phyloP scores from a whole-genome alignment of 2,888 invertebrate genomes.

The Acanthosepion lycidas region DNA sequence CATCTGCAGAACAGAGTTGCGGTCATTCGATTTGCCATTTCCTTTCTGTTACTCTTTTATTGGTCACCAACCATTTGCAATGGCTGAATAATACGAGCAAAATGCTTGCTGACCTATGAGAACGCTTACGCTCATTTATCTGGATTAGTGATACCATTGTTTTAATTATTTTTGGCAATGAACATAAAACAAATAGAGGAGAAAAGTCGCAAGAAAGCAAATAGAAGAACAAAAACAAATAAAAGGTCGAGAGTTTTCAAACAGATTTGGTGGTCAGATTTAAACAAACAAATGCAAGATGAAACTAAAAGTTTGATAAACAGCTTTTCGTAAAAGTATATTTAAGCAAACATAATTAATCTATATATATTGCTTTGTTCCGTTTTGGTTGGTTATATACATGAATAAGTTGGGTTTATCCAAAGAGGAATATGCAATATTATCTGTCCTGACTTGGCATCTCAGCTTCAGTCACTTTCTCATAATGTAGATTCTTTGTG shows the following conservation, averaged over 20 bases:
- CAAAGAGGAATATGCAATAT: no score
- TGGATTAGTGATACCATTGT: neutral
- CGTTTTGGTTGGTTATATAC: no score
- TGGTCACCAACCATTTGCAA: neutral
- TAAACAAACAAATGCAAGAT: no score
- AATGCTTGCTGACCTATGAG: neutral
- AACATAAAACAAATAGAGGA: neutral
- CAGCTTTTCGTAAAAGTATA: no score
- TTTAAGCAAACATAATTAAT: no score
- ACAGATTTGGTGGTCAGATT: no score
- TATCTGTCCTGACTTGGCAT: no score
- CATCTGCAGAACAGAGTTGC: neutral
- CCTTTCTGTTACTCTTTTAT: neutral
- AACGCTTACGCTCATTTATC: neutral
- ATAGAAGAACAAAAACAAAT: neutral
- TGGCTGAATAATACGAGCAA: neutral
- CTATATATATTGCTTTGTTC: no score
- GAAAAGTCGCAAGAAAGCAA: neutral
- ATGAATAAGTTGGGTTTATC: no score
- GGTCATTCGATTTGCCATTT: neutral
- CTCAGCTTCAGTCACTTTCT: no score
- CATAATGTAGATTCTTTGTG: no score
- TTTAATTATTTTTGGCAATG: neutral
- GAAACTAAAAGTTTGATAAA: no score
- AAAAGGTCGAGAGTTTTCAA: neutral